Evolutionary conservation across 2,113 vertebrate species (phyloP), one percentile per base, ranked within the genome.

Genomic region (Ceratotherium simum): DNA sequence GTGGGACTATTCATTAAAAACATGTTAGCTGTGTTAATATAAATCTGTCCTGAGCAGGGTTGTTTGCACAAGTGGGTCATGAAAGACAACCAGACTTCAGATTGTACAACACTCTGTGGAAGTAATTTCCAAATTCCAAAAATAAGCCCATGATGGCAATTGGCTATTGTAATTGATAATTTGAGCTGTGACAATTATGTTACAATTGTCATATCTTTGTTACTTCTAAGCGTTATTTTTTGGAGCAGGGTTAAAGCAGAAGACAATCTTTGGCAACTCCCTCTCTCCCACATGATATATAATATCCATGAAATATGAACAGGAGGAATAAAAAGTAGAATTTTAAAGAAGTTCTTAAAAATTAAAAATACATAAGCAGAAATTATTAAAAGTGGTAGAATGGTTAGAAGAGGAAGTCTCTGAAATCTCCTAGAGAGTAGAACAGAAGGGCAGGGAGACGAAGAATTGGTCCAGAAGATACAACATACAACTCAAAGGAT

Each of bases 211-310:
- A 58, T 78, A 33, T 84, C 36, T 95, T 84, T 17, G 16, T 75
- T 90, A 67, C 16, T 69, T 90, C 17, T 76, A 82, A 82, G 94
- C 33, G 42, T 91, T 95, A 36, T 76, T 39, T n/a, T 95, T 36
- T 58, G 69, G 69, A 76, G 27, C 31, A 42, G 18, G 27, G 33
- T 51, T 42, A 70, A 93, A 51, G 6, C 33, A 69, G 84, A 84
- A 48, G 80, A 72, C n/a, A 75, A 46, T n/a, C 9, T 73, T 91
- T 72, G 94, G 29, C 17, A 56, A 23, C 27, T 70, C 42, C 6
- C 25, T 73, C 54, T 87, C 36, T 67, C 36, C 36, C 60, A 86
- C 13, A 0, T 64, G 51, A 79, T 42, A 39, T 72, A 39, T 64
- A 42, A 72, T 60, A 92, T n/a, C 42, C 27, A 79, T n/a, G 29